Percentiles rank a stretch among this genome's conserved stretches.
phyloP scores from a whole-genome alignment of 2,888 invertebrate species.

The Willowsia nigromaculata region DNA sequence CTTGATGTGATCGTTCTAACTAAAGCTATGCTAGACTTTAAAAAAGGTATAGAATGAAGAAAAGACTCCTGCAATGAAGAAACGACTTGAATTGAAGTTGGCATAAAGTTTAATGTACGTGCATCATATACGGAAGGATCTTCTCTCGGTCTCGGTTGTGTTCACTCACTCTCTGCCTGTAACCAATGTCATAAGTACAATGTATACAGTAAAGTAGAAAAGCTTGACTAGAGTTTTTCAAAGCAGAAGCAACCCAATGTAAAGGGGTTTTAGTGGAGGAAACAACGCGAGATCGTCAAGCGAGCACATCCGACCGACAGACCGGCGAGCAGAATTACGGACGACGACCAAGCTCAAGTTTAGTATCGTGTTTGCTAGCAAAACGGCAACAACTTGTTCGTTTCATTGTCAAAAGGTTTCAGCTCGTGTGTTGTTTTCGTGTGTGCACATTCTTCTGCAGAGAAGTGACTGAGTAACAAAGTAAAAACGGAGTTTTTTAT shows the following conservation, averaged over 20 bases:
- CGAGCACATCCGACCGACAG: slow-evolving; percentile 54
- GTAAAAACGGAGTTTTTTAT: slow-evolving; percentile 2
- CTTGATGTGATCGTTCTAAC: too few species aligned
- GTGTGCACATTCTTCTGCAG: slow-evolving; percentile 39
- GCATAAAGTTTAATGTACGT: too few species aligned
- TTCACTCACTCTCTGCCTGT: not conserved
- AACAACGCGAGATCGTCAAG: slow-evolving; percentile 64
- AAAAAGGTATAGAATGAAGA: too few species aligned
- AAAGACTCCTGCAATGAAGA: too few species aligned
- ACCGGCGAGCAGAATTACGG: slow-evolving; percentile 57
- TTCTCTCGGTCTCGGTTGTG: too few species aligned
- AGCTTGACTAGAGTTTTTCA: not conserved
- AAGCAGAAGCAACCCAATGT: slow-evolving; percentile 17
- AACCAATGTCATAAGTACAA: not conserved
- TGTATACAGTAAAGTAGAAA: not conserved
- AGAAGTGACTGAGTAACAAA: not conserved
- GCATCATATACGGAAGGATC: too few species aligned
- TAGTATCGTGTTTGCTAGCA: slow-evolving; percentile 74
- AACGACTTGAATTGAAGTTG: too few species aligned
- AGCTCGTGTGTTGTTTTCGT: slow-evolving; percentile 16
- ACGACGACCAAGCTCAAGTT: slow-evolving; percentile 58
- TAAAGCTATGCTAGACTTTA: too few species aligned
- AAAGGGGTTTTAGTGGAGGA: not conserved
- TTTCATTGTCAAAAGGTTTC: slow-evolving; percentile 58
- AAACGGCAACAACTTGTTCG: slow-evolving; percentile 73